Evolutionary conservation across 2,888 invertebrate genomes (phyloP).

Genomic region (Drosophila antonietae): DNA sequence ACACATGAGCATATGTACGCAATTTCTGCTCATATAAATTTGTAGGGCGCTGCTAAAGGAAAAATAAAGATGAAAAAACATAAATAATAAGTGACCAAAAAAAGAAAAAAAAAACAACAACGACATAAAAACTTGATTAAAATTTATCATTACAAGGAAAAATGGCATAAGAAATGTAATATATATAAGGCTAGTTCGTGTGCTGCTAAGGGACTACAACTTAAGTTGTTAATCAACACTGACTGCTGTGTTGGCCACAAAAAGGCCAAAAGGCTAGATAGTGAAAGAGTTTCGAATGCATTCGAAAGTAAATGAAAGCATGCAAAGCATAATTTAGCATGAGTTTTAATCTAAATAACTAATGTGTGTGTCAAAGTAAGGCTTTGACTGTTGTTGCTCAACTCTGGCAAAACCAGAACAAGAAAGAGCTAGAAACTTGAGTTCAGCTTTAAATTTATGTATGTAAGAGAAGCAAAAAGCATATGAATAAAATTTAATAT

Average conservation of each 20-base stretch:
- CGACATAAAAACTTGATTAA: conserved; percentile 33
- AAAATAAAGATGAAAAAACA: conserved; percentile 4
- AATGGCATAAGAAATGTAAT: conserved; percentile 5
- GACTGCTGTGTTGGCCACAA: background rate
- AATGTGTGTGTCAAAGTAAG: background rate
- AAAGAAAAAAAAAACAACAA: conserved; percentile 9
- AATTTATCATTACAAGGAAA: conserved; percentile 30
- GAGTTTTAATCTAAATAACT: background rate
- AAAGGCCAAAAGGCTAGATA: background rate
- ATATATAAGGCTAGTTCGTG: background rate
- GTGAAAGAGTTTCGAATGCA: background rate
- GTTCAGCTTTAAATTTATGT: background rate
- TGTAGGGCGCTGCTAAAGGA: conserved; percentile 28
- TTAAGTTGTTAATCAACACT: conserved; percentile 40
- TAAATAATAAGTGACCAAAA: conserved; percentile 11
- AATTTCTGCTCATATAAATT: conserved; percentile 50
- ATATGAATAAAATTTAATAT: background rate
- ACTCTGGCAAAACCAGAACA: background rate
- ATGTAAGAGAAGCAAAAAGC: background rate
- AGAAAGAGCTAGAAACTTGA: background rate
- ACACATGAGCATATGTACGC: conserved; percentile 12
- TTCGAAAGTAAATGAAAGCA: background rate
- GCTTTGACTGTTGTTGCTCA: background rate
- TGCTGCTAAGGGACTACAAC: conserved; percentile 1
- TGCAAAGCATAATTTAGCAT: background rate